These are phyloP conservation scores for Brachionus paranguensis DNA, from an alignment of 1,140 invertebrate species.

Conservation along the genomic window DNA sequence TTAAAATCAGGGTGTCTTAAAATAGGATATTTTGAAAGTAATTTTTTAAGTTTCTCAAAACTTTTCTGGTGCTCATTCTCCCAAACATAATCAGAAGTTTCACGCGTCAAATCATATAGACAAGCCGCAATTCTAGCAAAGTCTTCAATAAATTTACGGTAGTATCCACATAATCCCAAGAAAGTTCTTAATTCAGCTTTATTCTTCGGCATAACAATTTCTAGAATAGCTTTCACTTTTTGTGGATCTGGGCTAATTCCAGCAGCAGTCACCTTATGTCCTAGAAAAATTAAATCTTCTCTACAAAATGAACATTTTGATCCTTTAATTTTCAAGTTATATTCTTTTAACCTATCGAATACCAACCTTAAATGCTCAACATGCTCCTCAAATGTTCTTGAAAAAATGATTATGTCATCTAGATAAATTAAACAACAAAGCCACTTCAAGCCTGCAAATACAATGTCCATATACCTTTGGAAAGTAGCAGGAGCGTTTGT, in stretches of 20 bases:
- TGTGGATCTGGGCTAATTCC: conserved; percentile 11
- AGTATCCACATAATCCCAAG: no score
- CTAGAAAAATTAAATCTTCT: conserved; percentile 50
- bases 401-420: no score
- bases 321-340: conserved; percentile 46
- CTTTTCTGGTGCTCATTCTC: neutral
- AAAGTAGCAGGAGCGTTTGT: conserved; percentile 51
- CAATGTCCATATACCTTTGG: conserved; percentile 46
- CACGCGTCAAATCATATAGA: neutral
- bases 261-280: conserved; percentile 43
- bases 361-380: neutral
- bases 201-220: neutral
- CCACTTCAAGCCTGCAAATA: conserved; percentile 11
- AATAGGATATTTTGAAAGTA: neutral
- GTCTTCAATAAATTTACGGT: conserved; percentile 45
- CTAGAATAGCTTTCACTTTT: no score
- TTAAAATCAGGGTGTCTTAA: conserved; percentile 14
- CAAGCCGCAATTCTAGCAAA: conserved; percentile 43
- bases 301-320: no score
- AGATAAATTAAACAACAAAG: neutral
- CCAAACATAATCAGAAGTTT: neutral
- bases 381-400: neutral
- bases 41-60: neutral
- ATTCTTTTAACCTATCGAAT: conserved; percentile 24
- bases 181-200: neutral